Percentiles rank a stretch among this genome's conserved stretches.
Evolutionary conservation across 2,797 vertebrate species (phyloP).

Genomic region (Erpetoichthys calabaricus): DNA sequence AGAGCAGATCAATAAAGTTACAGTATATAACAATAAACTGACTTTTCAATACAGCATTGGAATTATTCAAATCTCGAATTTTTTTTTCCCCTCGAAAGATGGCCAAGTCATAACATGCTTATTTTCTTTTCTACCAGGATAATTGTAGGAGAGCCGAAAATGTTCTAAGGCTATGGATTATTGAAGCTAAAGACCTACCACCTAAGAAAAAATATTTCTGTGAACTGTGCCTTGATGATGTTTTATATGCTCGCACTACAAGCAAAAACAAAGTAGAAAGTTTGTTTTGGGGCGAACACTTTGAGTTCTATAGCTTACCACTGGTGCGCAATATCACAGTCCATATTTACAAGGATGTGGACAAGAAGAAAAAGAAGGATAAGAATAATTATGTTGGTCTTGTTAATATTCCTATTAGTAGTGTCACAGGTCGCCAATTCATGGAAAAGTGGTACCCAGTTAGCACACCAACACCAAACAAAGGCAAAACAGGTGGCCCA

Average conservation of each 20-base stretch:
- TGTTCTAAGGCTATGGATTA: constrained; percentile 85
- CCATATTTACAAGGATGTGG: constrained; percentile 83
- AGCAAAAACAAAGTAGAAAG: constrained; percentile 81
- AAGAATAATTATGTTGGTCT: constrained; percentile 91
- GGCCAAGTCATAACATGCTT: too few species aligned
- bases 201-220: constrained; percentile 94
- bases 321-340: constrained; percentile 70
- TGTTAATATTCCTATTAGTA: constrained; percentile 75
- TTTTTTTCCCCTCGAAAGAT: too few species aligned
- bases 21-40: too few species aligned
- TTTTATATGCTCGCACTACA: constrained; percentile 85
- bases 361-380: constrained; percentile 94
- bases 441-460: constrained; percentile 94
- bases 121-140: constrained; percentile 51
- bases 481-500: constrained; percentile 71
- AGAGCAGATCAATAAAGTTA: too few species aligned
- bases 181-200: constrained; percentile 88
- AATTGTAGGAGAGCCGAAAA: constrained; percentile 80
- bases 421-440: constrained; percentile 74
- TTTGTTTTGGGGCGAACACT: constrained; percentile 95
- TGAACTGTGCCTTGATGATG: constrained; percentile 90
- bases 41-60: too few species aligned
- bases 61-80: too few species aligned
- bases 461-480: constrained; percentile 79
- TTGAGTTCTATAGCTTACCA: constrained; percentile 74